Conservation (phyloP, 2,113 vertebrate species). For the Engraulis encrasicolus region DNA sequence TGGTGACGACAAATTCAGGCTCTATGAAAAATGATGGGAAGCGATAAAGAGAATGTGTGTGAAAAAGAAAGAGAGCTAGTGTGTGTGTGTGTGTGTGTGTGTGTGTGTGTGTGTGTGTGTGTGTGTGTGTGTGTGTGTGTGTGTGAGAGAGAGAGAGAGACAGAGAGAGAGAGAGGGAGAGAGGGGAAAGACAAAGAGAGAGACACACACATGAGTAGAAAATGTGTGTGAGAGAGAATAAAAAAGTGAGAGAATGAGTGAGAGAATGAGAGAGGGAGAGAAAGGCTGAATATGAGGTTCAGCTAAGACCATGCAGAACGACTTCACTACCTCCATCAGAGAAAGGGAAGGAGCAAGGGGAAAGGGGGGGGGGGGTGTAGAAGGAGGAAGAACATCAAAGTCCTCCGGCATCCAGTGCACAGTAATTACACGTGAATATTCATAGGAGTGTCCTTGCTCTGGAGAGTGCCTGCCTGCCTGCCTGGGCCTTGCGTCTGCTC, state of each 20-base stretch:
- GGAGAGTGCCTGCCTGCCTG: no score
- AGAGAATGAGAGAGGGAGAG: background rate
- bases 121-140: no score
- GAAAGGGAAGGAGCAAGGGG: background rate
- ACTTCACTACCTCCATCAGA: background rate
- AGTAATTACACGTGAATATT: conserved; percentile 70
- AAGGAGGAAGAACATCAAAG: conserved; percentile 65
- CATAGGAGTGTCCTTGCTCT: conserved; percentile 56
- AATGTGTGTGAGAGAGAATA: conserved; percentile 25
- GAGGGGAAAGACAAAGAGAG: background rate
- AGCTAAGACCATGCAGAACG: conserved; percentile 44
- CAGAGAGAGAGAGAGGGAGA: background rate
- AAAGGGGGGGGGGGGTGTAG: background rate
- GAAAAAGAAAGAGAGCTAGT: background rate
- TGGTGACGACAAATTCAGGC: conserved; percentile 50
- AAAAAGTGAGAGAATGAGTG: background rate
- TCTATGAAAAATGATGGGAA: conserved; percentile 46
- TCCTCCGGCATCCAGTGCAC: conserved; percentile 55
- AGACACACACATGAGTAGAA: no score
- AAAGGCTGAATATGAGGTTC: conserved; percentile 23
- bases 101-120: no score
- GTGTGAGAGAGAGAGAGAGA: conserved; percentile 16
- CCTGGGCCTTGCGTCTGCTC: background rate
- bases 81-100: no score
- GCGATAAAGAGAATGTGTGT: conserved; percentile 44